These are phyloP conservation scores for Hepsetus odoe DNA, from an alignment of 2,113 vertebrate species.

Conservation along the genomic window DNA sequence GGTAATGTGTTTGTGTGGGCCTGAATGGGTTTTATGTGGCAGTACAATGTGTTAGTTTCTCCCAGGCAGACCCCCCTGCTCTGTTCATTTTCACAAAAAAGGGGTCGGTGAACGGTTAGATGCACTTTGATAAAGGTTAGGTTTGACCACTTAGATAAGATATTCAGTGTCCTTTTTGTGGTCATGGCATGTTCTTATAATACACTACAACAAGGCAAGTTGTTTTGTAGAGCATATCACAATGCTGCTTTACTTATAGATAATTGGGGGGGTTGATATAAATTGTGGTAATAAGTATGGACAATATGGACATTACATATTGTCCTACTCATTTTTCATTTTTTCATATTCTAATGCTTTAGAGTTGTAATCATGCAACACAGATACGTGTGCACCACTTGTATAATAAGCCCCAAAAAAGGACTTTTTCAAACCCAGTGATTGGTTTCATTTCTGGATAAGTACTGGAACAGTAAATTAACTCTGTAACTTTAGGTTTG, in stretches of 20 bases:
- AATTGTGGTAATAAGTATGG: too few relatives aligned
- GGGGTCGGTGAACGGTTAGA: slow-evolving; percentile 18
- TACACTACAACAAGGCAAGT: neutral
- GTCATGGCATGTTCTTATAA: neutral
- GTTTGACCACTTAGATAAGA: neutral
- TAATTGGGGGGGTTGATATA: too few relatives aligned
- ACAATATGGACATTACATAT: too few relatives aligned
- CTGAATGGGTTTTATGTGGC: slow-evolving; percentile 33
- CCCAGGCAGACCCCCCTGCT: neutral
- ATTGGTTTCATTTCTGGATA: too few relatives aligned
- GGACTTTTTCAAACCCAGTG: too few relatives aligned
- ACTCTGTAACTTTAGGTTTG: too few relatives aligned
- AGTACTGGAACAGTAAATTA: too few relatives aligned
- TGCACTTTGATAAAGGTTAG: slow-evolving; percentile 10
- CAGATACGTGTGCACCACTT: too few relatives aligned
- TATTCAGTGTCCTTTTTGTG: neutral
- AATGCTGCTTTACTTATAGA: neutral
- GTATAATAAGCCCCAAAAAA: too few relatives aligned
- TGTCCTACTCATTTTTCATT: too few relatives aligned
- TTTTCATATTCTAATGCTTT: too few relatives aligned
- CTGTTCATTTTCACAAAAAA: slow-evolving; percentile 31
- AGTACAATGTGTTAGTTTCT: slow-evolving; percentile 33
- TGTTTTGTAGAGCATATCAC: slow-evolving; percentile 2
- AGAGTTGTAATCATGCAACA: too few relatives aligned
- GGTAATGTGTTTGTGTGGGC: slow-evolving; percentile 72